Evolutionary conservation across 2,113 vertebrate genomes (phyloP).

Genomic region (Lagopus leucura): DNA sequence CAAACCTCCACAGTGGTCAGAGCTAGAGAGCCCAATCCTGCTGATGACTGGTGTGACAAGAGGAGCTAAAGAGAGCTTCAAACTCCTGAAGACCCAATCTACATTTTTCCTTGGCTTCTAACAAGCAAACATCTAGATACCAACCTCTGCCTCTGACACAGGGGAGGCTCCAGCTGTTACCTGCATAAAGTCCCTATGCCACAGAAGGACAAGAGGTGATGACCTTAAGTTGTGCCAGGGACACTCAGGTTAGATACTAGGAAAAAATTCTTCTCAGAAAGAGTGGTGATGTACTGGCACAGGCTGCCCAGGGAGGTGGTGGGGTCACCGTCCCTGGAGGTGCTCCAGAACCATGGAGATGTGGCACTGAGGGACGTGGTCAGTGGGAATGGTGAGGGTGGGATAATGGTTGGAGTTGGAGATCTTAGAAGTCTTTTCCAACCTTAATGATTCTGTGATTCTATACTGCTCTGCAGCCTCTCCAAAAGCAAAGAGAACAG

Average conservation of each 20-base stretch:
- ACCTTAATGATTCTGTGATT: neutral
- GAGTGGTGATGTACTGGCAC: too few species aligned
- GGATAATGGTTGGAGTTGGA: too few species aligned
- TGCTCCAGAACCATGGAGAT: too few species aligned
- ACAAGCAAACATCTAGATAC: neutral
- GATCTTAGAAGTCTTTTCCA: too few species aligned
- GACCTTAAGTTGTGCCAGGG: too few species aligned
- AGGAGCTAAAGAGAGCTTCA: neutral
- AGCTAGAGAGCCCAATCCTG: neutral
- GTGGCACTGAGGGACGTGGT: too few species aligned
- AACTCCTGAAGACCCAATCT: neutral
- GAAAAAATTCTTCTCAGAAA: too few species aligned
- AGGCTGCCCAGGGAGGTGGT: too few species aligned
- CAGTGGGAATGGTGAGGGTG: too few species aligned
- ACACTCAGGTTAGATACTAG: too few species aligned
- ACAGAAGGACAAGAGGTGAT: neutral
- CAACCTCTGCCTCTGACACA: neutral
- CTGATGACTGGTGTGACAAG: neutral
- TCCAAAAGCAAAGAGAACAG: neutral
- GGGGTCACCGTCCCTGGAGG: too few species aligned
- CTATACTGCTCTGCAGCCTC: neutral
- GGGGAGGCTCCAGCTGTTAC: neutral
- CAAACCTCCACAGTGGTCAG: neutral
- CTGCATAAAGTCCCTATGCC: neutral
- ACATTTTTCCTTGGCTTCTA: neutral